Percentiles rank a stretch among this genome's conserved stretches.
Conservation (phyloP, 2,888 invertebrate genomes). For the Antheraea yamamai region DNA sequence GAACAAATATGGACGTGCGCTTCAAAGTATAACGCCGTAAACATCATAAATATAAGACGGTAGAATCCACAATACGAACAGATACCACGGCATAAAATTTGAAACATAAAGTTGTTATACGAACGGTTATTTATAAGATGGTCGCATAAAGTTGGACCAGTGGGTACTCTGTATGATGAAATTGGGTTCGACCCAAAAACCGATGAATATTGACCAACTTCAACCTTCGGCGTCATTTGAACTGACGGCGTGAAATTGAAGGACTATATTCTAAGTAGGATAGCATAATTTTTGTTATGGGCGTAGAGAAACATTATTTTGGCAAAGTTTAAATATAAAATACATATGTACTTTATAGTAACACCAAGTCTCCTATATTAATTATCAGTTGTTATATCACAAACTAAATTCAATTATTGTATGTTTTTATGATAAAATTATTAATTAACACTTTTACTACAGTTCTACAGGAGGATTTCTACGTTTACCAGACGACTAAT, state of each 20-base stretch:
- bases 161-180: conserved; percentile 47
- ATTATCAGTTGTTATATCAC: too few species aligned
- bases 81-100: conserved; percentile 40
- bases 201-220: conserved; percentile 47
- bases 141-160: conserved; percentile 42
- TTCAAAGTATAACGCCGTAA: not conserved
- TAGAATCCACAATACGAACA: conserved; percentile 3
- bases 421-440: too few species aligned
- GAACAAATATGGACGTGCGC: not conserved
- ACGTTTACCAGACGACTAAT: not conserved
- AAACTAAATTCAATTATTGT: too few species aligned
- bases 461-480: not conserved
- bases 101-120: conserved; percentile 41
- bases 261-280: conserved; percentile 26
- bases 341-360: not conserved
- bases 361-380: too few species aligned
- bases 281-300: not conserved
- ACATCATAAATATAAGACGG: conserved; percentile 3
- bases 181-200: conserved; percentile 44
- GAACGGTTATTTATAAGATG: conserved; percentile 30
- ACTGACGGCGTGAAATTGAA: conserved; percentile 62
- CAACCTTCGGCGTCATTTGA: conserved; percentile 42
- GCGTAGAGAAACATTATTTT: not conserved
- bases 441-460: too few species aligned
- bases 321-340: not conserved